A percentile compares a stretch with the other conserved stretches of the same genome.
These are phyloP conservation scores for Pyrrhosoma nymphula DNA, from an alignment of 2,888 invertebrate species.

Conservation along the genomic window DNA sequence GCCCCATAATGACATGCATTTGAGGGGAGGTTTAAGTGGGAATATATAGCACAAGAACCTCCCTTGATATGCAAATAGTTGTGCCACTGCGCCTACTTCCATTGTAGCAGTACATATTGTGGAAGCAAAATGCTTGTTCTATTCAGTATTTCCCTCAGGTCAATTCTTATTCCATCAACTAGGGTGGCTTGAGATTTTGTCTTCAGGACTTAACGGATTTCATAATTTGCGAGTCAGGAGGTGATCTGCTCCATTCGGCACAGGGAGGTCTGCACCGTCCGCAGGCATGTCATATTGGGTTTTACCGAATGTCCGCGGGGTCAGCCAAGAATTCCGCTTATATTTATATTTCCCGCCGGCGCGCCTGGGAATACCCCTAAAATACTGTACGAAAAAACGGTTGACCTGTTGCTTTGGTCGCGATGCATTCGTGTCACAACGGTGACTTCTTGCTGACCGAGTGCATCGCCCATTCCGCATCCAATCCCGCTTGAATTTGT, in stretches of 20 bases:
- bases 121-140: too few species aligned
- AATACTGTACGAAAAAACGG: neutral
- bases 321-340: slow-evolving; percentile 15
- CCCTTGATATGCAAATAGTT: too few species aligned
- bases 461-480: neutral
- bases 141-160: too few species aligned
- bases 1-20: too few species aligned
- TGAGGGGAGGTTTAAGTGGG: too few species aligned
- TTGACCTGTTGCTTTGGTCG: neutral
- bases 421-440: neutral
- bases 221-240: neutral
- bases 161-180: too few species aligned
- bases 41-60: too few species aligned
- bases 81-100: too few species aligned
- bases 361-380: slow-evolving; percentile 12
- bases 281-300: slow-evolving; percentile 25
- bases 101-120: too few species aligned
- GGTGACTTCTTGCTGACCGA: neutral
- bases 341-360: slow-evolving; percentile 42
- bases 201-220: neutral
- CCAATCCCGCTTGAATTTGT: neutral
- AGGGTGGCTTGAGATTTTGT: neutral
- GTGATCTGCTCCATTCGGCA: neutral
- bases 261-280: neutral
- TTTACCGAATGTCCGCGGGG: slow-evolving; percentile 40